Conservation (phyloP, 2,797 vertebrate species). For the Sebastes ruberrimus region DNA sequence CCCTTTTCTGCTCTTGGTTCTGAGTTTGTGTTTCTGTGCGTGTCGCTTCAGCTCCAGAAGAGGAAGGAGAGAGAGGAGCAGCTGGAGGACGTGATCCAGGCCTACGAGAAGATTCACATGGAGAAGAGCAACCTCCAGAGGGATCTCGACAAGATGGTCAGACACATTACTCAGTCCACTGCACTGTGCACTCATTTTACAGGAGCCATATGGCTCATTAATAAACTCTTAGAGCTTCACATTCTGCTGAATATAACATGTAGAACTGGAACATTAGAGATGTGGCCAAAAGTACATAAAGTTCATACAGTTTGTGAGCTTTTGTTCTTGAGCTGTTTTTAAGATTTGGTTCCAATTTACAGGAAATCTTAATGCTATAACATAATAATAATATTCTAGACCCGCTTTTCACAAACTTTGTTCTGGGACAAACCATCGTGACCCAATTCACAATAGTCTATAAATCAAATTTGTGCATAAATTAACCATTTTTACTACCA, state of each 20-base stretch:
- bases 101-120: slow-evolving; percentile 96
- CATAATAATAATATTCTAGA: not conserved
- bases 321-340: too few species aligned
- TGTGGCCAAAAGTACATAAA: not conserved
- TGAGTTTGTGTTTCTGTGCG: not conserved
- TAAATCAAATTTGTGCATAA: too few species aligned
- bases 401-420: too few species aligned
- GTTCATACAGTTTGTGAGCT: not conserved
- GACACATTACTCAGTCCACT: slow-evolving; percentile 41
- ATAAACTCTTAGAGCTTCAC: not conserved
- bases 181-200: not conserved
- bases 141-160: slow-evolving; percentile 96
- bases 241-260: not conserved
- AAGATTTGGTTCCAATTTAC: not conserved
- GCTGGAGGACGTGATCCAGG: slow-evolving; percentile 96
- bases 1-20: slow-evolving; percentile 38
- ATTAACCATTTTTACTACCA: too few species aligned
- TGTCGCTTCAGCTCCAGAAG: slow-evolving; percentile 88
- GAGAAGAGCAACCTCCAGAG: slow-evolving; percentile 95
- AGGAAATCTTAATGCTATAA: not conserved
- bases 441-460: too few species aligned
- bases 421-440: too few species aligned
- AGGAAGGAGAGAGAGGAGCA: slow-evolving; percentile 95
- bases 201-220: slow-evolving; percentile 11
- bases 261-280: not conserved